These are phyloP conservation scores for Brachystomella parvula DNA, from an alignment of 1,140 invertebrate species.

Conservation along the genomic window DNA sequence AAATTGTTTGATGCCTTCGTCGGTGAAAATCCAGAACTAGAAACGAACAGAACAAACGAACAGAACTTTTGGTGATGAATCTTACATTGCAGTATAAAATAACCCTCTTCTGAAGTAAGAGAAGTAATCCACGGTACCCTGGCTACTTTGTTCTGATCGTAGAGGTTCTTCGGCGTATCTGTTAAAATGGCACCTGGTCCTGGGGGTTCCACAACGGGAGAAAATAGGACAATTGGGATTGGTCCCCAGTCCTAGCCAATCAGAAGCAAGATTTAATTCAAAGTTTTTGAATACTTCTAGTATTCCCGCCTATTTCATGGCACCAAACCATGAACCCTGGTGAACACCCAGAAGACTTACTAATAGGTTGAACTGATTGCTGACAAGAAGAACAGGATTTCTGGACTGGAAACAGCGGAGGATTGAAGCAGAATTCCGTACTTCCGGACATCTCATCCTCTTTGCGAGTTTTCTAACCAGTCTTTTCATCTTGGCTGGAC, in stretches of 20 bases:
- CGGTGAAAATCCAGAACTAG: too few species aligned
- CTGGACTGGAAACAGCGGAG: not conserved
- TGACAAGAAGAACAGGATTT: conserved; percentile 26
- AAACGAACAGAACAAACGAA: not conserved
- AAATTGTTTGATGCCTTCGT: too few species aligned
- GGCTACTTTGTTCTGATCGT: not conserved
- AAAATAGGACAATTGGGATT: conserved; percentile 19
- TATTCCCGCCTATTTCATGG: too few species aligned
- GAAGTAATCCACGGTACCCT: conserved; percentile 21
- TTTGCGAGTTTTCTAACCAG: conserved; percentile 6
- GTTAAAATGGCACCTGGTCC: conserved; percentile 3
- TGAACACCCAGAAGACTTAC: not conserved
- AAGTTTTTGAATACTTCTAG: not conserved
- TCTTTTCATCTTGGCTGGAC: not conserved
- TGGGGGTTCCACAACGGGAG: conserved; percentile 22
- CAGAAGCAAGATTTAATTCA: not conserved
- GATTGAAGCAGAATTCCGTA: not conserved
- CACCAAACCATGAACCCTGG: not conserved
- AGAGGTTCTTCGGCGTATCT: not conserved
- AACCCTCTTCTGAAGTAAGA: conserved; percentile 21
- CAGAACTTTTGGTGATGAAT: not conserved
- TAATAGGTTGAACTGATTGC: conserved; percentile 12
- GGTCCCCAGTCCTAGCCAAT: conserved; percentile 3
- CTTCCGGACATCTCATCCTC: conserved; percentile 6
- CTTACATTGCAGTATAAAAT: conserved; percentile 20